phyloP scores from a whole-genome alignment of 2,113 vertebrate species.

The Prunella fulvescens region DNA sequence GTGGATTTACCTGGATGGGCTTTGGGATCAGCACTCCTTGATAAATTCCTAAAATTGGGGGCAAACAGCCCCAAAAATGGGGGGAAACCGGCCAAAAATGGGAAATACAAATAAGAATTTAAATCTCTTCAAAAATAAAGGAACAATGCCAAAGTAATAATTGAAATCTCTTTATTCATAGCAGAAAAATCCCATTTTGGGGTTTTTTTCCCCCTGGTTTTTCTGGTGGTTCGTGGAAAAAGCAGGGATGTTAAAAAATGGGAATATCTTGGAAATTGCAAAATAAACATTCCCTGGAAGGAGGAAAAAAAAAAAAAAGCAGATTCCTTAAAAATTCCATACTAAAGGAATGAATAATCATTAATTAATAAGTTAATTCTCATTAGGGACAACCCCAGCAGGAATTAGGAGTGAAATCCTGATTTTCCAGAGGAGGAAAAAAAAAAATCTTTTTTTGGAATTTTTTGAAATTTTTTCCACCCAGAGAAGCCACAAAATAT shows the following conservation, averaged over 20 bases:
- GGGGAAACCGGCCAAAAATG: background rate
- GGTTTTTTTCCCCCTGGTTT: background rate
- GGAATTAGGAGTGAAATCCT: background rate
- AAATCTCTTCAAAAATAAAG: background rate
- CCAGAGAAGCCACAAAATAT: background rate
- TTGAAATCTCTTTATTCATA: background rate
- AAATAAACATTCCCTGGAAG: background rate
- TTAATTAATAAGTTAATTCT: background rate
- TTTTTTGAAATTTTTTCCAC: background rate
- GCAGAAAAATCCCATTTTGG: too few relatives aligned
- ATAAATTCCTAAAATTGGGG: too few relatives aligned
- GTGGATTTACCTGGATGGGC: too few relatives aligned
- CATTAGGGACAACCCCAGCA: too few relatives aligned
- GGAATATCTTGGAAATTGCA: too few relatives aligned
- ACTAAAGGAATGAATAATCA: background rate
- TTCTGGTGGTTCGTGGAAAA: background rate
- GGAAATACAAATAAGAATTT: background rate
- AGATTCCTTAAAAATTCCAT: too few relatives aligned
- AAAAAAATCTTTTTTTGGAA: too few relatives aligned
- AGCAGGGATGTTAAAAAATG: background rate
- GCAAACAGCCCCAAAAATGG: background rate
- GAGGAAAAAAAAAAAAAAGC: background rate
- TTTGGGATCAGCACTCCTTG: too few relatives aligned
- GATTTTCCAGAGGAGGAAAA: background rate
- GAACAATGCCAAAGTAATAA: background rate